Evolutionary conservation across 64 coral and sea anemone genomes (phyloP), one percentile per base, ranked within the genome.

Genomic region (Porites lutea): DNA sequence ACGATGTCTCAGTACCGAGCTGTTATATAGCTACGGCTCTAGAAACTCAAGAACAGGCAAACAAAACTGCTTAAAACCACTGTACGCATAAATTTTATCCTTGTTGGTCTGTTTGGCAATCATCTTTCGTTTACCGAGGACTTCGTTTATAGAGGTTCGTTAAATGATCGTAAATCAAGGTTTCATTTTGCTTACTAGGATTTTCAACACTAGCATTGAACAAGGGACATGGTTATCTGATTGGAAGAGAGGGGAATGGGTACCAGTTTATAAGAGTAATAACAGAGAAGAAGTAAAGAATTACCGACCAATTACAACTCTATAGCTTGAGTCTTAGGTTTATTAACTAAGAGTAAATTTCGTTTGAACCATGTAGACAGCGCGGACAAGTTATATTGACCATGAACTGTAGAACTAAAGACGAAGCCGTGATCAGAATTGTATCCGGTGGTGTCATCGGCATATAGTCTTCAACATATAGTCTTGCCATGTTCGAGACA

Each of bases 191-290:
- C n/a, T n/a, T n/a, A 79, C 77, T 52, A 59, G 19, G n/a, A 52
- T 79, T 59, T 79, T 52, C 15, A 79, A 79, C 27, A 22, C n/a
- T 52, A 59, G 51, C 21, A 79, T 79, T 37, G 27, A 37, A 37
- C 27, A 37, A 37, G 27, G 27, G 27, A 37, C 27, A 37, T 37
- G 27, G 27, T 37, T 37, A 37, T 37, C 27, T 37, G 27, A 37
- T 37, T 37, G 27, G 57, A 55, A 52, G 52, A 16, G 57, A 79
- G 59, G 59, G 52, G 77, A 79, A 47, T 64, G 79, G 59, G 22
- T 83, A 15, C 59, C 79, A 45, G 79, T 83, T 15, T 83, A 64
- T 43, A 65, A 65, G 23, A 83, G 46, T 63, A 59, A n/a, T 8
- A 18, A 81, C 19, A 55, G 21, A 21, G 20, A 23, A 12, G 79